These are phyloP conservation scores for Caranx melampygus DNA, from an alignment of 2,113 vertebrate species.

Conservation along the genomic window DNA sequence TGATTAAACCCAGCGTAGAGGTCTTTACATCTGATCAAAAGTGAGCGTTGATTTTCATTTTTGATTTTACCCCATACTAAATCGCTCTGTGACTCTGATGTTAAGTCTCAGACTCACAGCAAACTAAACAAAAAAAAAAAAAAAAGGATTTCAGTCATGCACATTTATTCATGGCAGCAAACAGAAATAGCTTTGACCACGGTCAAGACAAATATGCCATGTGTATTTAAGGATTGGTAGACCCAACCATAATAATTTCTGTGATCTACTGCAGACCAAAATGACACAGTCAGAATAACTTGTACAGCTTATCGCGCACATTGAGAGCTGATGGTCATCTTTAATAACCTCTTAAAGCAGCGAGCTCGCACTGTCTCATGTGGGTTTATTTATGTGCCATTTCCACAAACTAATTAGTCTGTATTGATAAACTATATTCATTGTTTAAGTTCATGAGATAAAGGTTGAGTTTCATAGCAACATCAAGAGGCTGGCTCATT, in stretches of 20 bases:
- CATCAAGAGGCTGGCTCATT: slow-evolving; percentile 29
- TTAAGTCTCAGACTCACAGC: background rate
- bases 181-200: background rate
- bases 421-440: slow-evolving; percentile 23
- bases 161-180: background rate
- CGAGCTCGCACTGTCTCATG: background rate
- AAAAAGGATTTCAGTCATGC: background rate
- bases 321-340: background rate
- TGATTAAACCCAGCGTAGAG: no score
- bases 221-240: background rate
- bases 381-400: slow-evolving; percentile 6
- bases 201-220: background rate
- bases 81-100: no score
- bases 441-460: slow-evolving; percentile 21
- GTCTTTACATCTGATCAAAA: no score
- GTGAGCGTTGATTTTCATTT: no score
- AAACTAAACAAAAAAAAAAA: background rate
- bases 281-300: background rate
- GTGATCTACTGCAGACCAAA: background rate
- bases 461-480: slow-evolving; percentile 43
- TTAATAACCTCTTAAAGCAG: slow-evolving; percentile 4
- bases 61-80: no score
- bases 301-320: background rate
- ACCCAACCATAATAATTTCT: background rate
- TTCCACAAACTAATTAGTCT: slow-evolving; percentile 34